Conservation (phyloP, 1,140 invertebrate genomes). For the Euura saliciscinereae region DNA sequence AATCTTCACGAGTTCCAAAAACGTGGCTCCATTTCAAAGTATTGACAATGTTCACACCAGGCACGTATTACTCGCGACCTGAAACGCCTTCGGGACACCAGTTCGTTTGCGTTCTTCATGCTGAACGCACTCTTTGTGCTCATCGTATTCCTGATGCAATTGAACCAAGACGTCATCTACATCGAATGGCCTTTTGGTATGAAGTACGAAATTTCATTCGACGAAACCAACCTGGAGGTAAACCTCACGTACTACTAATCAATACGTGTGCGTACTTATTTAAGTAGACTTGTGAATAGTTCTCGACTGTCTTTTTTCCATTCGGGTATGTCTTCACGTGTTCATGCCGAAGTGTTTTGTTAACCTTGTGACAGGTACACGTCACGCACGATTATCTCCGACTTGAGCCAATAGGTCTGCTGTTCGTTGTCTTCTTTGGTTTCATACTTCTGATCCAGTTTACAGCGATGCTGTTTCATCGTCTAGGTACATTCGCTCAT, state of each 20-base stretch:
- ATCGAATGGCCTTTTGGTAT: slow-evolving; percentile 73
- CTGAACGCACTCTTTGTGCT: slow-evolving; percentile 84
- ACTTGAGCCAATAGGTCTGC: slow-evolving; percentile 79
- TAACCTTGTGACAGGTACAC: slow-evolving; percentile 52
- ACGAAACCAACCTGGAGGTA: slow-evolving; percentile 51
- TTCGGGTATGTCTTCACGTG: too few relatives aligned
- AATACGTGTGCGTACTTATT: background rate
- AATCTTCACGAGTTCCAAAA: background rate
- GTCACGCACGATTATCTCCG: slow-evolving; percentile 64
- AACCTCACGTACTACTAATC: background rate
- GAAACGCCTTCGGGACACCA: slow-evolving; percentile 72
- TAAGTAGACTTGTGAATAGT: background rate
- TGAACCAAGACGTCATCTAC: slow-evolving; percentile 74
- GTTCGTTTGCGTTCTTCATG: slow-evolving; percentile 82
- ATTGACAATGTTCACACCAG: slow-evolving; percentile 36
- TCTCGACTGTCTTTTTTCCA: too few relatives aligned
- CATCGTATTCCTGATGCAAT: slow-evolving; percentile 79
- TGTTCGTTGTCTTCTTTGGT: slow-evolving; percentile 78
- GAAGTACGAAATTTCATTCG: background rate
- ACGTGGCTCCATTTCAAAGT: too few relatives aligned
- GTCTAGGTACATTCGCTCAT: slow-evolving; percentile 84
- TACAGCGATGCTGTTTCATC: slow-evolving; percentile 83
- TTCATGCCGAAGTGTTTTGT: too few relatives aligned
- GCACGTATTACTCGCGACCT: slow-evolving; percentile 66
- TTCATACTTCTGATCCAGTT: slow-evolving; percentile 77